Base-by-base conservation (phyloP, 2,113 vertebrate species). In the Emydocephalus ijimae region DNA sequence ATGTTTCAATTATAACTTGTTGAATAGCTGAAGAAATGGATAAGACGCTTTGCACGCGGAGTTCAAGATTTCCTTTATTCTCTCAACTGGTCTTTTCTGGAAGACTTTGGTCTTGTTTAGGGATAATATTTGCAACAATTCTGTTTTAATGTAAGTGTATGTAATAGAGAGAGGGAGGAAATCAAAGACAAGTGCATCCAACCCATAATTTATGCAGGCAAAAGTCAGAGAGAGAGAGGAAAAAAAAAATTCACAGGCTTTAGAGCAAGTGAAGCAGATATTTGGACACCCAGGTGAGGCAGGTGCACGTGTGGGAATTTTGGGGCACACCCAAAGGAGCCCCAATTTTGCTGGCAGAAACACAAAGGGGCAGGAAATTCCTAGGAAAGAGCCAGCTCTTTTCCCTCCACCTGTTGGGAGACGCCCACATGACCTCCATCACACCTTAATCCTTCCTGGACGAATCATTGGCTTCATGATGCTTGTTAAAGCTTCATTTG, bases 401-500 rank as follows among this genome's bases (percentile, higher is more conserved):
- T 26, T 81, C 26, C 64, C 92, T 87, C 15, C 14, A 52, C 57
- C 91, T 91, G n/a, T 90, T 94, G 88, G 87, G 29, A 91, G 55
- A 24, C 3, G 64, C 57, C 89, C 10, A 93, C 54, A 15, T 61
- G 39, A 81, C 56, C 64, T 54, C 90, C 14, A 85, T 93, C 74
- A 69, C 24, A 56, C 56, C 88, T 91, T 90, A 91, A 93, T 0
- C 4, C 91, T 56, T 0, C 45, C 74, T 87, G n/a, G 91, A 61
- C 7, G 3, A 94, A 89, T 56, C 29, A 85, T 87, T 56, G 69
- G 12, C 61, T 56, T 26, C 69, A 56, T 23, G 92, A 54, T 92
- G 91, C 91, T 91, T 61, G 61, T 85, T 94, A 93, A 88, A 61
- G 39, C 90, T 24, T 89, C n/a, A 59, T 94, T 64, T 88, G 90